phyloP scores from a whole-genome alignment of 1,140 invertebrate genomes.

The Archegozetes longisetosus region DNA sequence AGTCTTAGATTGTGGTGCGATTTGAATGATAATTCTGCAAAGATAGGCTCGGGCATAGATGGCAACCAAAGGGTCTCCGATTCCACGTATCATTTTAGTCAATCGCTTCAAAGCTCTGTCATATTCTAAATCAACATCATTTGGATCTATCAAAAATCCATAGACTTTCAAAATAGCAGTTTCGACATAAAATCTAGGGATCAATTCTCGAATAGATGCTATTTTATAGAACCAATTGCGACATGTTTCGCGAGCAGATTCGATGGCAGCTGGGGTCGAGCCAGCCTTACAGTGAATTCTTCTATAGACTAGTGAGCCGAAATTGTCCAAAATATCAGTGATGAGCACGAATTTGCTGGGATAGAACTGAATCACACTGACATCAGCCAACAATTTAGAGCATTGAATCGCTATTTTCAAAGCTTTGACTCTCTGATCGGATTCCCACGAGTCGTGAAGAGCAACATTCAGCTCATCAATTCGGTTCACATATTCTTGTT shows the following conservation, averaged over 20 bases:
- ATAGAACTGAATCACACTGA: constrained; percentile 78
- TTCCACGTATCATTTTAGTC: constrained; percentile 69
- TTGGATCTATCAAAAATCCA: constrained; percentile 44
- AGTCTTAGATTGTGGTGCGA: constrained; percentile 14
- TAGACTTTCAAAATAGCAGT: constrained; percentile 82
- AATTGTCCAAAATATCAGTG: constrained; percentile 86
- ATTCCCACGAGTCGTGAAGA: constrained; percentile 71
- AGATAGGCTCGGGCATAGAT: constrained; percentile 79
- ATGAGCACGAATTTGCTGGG: constrained; percentile 94
- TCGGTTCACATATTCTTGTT: constrained; percentile 72
- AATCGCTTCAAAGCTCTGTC: constrained; percentile 52
- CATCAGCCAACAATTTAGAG: constrained; percentile 76
- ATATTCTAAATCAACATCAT: constrained; percentile 26
- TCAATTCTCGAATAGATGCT: constrained; percentile 82
- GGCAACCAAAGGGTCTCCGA: constrained; percentile 81
- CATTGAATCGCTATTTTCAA: constrained; percentile 94
- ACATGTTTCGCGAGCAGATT: constrained; percentile 54
- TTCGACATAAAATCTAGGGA: constrained; percentile 83
- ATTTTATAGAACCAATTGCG: constrained; percentile 99
- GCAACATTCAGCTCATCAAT: constrained; percentile 81
- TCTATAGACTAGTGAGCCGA: constrained; percentile 80
- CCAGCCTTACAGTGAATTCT: constrained; percentile 61
- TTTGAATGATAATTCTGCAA: constrained; percentile 44
- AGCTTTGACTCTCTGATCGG: constrained; percentile 83
- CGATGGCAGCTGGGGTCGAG: constrained; percentile 1